phyloP scores from a whole-genome alignment of 2,113 vertebrate genomes.

The Psittacara wagleri region DNA sequence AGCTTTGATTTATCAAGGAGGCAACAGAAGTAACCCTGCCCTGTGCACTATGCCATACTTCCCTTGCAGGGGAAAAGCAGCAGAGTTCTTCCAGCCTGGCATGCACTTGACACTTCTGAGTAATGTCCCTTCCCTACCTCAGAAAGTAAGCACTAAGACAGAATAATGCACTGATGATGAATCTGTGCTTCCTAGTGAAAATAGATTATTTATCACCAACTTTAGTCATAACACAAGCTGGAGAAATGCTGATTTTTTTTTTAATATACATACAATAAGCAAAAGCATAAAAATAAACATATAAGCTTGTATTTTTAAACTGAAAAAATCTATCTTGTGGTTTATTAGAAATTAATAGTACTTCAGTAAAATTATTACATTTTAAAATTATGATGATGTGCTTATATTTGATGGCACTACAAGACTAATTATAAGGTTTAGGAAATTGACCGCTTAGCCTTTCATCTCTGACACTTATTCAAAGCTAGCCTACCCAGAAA shows the following conservation, averaged over 20 bases:
- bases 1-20: neutral
- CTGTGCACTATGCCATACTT: fast-evolving
- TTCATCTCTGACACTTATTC: neutral
- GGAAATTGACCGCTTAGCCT: neutral
- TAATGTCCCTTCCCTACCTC: neutral
- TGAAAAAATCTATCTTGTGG: neutral
- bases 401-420: neutral
- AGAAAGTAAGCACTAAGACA: neutral
- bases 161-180: neutral
- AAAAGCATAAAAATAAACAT: neutral
- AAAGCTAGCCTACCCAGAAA: neutral
- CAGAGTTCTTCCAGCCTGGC: neutral
- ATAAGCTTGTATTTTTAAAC: neutral
- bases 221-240: neutral
- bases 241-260: neutral
- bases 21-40: neutral
- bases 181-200: neutral
- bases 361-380: neutral
- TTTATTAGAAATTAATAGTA: neutral
- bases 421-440: neutral
- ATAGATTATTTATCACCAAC: neutral
- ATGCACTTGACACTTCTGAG: neutral
- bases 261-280: neutral
- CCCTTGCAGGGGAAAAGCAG: neutral
- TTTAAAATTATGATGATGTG: neutral